Evolutionary conservation across 2,113 vertebrate genomes (phyloP), one percentile per base, ranked within the genome.

Genomic region (Lepisosteus oculatus): DNA sequence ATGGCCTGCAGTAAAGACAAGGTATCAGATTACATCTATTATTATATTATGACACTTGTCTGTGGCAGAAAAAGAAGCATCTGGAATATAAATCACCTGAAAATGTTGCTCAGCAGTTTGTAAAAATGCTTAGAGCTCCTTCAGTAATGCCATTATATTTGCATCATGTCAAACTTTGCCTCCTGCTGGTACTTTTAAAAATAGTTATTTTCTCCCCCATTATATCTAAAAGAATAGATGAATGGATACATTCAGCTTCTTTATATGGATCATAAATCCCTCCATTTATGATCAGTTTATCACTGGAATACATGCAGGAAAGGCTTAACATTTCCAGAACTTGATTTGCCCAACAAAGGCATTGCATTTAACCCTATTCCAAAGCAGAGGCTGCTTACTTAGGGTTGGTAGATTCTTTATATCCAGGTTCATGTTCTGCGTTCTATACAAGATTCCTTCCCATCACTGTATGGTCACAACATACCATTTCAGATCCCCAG

Each of bases 211-310:
- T 55, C 64, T 68, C 41, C 47, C 4, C 72, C 65, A 78, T 81
- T 78, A 74, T 83, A 79, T 65, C 65, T 67, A 65, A 64, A 79
- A 85, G 82, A 85, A 87, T 72, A 85, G 79, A 54, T 73, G 72
- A 84, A 85, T 74, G 78, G 82, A 82, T 72, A 82, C 77, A 82
- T 80, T 72, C 75, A 70, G 74, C 72, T 76, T 70, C 78, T 87
- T 85, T 84, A 84, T 83, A 80, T 61, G 71, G 76, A 85, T 84
- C 81, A 80, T 75, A 87, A 84, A 84, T 84, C 81, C 78, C 65
- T 61, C 59, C 61, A 61, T 83, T 84, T 82, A 81, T 83, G 76
- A 86, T 84, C 77, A 80, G 70, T 71, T 84, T 86, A 84, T 86
- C 81, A 78, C 78, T 83, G 77, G 76, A 67, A 78, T 63, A 76